phyloP scores from a whole-genome alignment of 2,797 vertebrate genomes.

The Micropoecilia bifurca region DNA sequence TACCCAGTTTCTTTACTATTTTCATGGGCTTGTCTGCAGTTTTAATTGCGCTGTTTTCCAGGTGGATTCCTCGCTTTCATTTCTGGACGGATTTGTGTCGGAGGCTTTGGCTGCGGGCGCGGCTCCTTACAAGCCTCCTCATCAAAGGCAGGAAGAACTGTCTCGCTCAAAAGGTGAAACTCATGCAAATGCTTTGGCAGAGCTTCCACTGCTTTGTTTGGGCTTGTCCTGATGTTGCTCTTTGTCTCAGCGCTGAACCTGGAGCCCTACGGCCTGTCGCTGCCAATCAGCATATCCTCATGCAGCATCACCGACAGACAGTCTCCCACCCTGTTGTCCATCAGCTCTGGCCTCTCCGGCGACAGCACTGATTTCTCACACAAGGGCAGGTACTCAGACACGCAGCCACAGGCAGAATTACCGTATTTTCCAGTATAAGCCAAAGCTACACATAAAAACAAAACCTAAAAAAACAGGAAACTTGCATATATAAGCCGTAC shows the following conservation, averaged over 20 bases:
- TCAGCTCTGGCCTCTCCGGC: constrained; percentile 90
- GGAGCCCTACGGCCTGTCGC: constrained; percentile 91
- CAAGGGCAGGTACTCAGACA: constrained; percentile 84
- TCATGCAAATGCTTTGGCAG: not conserved
- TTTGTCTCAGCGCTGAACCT: constrained; percentile 87
- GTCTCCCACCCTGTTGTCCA: constrained; percentile 90
- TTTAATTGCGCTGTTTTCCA: constrained; percentile 55
- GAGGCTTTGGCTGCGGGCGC: constrained; percentile 90
- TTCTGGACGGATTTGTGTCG: constrained; percentile 95
- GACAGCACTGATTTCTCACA: constrained; percentile 87
- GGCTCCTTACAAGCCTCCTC: constrained; percentile 93
- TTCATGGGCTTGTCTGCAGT: constrained; percentile 1
- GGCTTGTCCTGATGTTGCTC: constrained; percentile 25
- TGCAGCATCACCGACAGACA: constrained; percentile 88
- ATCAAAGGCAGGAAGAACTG: constrained; percentile 94
- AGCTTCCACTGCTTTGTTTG: not conserved
- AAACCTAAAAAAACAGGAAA: too few species aligned
- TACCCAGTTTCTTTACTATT: not conserved
- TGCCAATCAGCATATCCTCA: constrained; percentile 86
- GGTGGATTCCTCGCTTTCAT: constrained; percentile 97
- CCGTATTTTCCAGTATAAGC: not conserved
- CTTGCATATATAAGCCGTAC: too few species aligned
- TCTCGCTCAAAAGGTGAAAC: constrained; percentile 89
- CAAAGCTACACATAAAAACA: too few species aligned
- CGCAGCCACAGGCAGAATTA: not conserved